Percentiles rank a stretch among this genome's conserved stretches.
These are phyloP conservation scores for Craseonycteris thonglongyai DNA, from an alignment of 2,113 vertebrate species.

Conservation along the genomic window DNA sequence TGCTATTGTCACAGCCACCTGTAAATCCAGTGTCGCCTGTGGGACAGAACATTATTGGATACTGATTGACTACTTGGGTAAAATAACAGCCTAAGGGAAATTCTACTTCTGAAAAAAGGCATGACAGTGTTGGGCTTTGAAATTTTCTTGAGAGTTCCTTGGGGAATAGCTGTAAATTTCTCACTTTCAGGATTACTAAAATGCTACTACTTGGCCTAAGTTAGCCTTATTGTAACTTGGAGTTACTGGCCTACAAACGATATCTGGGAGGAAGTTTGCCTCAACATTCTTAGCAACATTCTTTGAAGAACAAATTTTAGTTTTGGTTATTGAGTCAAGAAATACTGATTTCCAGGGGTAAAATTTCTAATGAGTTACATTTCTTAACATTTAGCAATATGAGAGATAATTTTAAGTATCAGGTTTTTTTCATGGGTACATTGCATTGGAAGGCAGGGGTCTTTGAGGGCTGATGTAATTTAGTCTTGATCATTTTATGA, in stretches of 20 bases:
- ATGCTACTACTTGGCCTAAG: slow-evolving; percentile 38
- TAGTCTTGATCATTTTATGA: background rate
- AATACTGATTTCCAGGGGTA: background rate
- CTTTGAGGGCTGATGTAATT: background rate
- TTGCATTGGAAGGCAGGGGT: background rate
- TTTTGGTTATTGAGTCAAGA: background rate
- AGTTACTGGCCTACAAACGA: slow-evolving; percentile 25
- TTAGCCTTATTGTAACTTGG: slow-evolving; percentile 44
- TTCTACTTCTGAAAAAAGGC: background rate
- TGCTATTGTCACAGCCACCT: slow-evolving; percentile 37
- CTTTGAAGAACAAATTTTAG: background rate
- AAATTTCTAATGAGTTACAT: background rate
- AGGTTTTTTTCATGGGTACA: background rate
- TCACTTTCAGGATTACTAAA: slow-evolving; percentile 60
- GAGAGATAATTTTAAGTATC: background rate
- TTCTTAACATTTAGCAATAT: background rate
- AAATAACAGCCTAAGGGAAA: slow-evolving; percentile 35
- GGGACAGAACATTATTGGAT: slow-evolving; percentile 47
- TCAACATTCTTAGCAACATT: background rate
- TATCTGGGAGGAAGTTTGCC: background rate
- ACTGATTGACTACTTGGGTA: slow-evolving; percentile 36
- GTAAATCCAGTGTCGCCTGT: slow-evolving; percentile 16
- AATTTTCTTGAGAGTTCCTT: slow-evolving; percentile 70
- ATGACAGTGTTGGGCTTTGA: slow-evolving; percentile 49
- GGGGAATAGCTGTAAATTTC: slow-evolving; percentile 62